Evolutionary conservation across 1,140 invertebrate genomes (phyloP), one percentile per base, ranked within the genome.

Genomic region (Drosophila teissieri): DNA sequence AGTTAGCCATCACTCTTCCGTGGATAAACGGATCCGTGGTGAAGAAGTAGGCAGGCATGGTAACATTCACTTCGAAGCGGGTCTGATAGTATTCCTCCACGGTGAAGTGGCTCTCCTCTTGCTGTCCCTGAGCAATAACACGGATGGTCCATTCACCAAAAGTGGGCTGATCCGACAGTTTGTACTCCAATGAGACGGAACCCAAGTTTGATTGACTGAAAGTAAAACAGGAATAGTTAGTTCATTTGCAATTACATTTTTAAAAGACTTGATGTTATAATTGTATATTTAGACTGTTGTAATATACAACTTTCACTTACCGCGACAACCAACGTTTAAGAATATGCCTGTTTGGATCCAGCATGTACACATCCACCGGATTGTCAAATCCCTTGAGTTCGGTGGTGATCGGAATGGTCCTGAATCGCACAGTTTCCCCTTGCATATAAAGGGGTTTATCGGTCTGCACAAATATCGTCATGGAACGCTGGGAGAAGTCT

Each of bases 11-110:
- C 4, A 99, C 94, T 0, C 95, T 94, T 0, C 98, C 98, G 80
- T 95, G 93, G 70, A 99, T 95, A 80, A 94, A 97, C 4, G 93
- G 94, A 79, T 98, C 96, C 14, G 95, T 96, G 68, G 97, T 96
- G 86, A 98, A 96, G 91, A 99, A 96, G 90, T 98, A 98, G 1
- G 97, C 96, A 0, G 97, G 97, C 95, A 98, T 98, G 0, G 97
- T 98, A 0, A 99, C 97, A 92, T 99, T 99, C 0, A 99, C 98
- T 93, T 97, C 97, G 84, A 96, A 98, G 65, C 97, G 93, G 0
- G 96, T 97, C 92, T 98, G 97, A 93, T 98, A 98, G 93, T 98
- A 99, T 93, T 99, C 97, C 92, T 99, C 97, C 0, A 99, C 97
- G 4, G 95, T 91, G 92, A 99, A 98, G 10, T 94, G 94, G 46